Evolutionary conservation across 1,140 invertebrate genomes (phyloP), one percentile per base, ranked within the genome.

Genomic region (Macrobrachium nipponense): DNA sequence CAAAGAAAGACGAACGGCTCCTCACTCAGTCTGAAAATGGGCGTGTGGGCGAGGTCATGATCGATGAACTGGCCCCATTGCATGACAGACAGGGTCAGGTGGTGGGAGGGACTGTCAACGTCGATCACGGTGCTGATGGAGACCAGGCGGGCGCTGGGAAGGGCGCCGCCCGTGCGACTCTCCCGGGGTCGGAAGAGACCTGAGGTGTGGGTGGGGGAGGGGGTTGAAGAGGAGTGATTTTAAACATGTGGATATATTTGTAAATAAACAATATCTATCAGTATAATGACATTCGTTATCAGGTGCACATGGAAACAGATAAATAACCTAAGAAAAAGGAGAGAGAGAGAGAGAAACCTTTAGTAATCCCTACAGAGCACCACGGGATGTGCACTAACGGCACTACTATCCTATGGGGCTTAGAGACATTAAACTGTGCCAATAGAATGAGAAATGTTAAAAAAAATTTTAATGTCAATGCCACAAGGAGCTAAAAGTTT

Each of bases 21-120:
- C 87, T 88, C 62, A 86, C 87, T 73, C 59, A 89, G 77, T 20
- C 81, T 88, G 75, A 86, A 87, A 51, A 89, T 89, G 58, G 89
- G 89, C 27, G 81, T 86, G 23, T 86, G 87, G 0, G 87, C 78
- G 20, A 90, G 77, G 79, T 90, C 89, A 94, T 94, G 15, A 91
- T 96, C 96, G 43, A 97, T 94, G 78, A 97, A 95, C 91, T 97
- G 96, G 12, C 96, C 96, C 93, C 95, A 97, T 88, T 97, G 95
- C 94, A 97, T 96, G 23, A 95, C 93, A n/a, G 93, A 93, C 3
- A 97, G 91, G 5, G 94, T 95, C 92, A 94, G 96, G 72, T 94
- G 91, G 0, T 92, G 94, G 91, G 96, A 95, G 43, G 92, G 90
- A 11, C 93, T 89, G 4, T 94, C 92, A 2, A 94, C 91, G 86